These are phyloP conservation scores for Cerceris ruficornis DNA, from an alignment of 2,888 invertebrate genomes.

Conservation along the genomic window DNA sequence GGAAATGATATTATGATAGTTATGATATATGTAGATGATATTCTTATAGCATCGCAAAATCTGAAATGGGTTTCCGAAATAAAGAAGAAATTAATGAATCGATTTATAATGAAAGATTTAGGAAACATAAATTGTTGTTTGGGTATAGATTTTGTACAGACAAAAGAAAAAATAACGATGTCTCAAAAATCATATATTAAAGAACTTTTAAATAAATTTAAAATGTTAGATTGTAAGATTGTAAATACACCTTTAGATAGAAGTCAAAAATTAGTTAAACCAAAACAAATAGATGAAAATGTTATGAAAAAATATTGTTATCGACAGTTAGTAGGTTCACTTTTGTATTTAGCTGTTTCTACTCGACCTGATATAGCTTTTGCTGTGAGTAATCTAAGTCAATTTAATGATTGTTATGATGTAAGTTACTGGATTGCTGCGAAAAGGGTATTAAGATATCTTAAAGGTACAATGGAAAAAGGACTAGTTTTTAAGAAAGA, in stretches of 20 bases:
- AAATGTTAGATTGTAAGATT: neutral
- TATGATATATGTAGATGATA: neutral
- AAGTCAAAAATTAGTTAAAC: neutral
- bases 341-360: constrained; percentile 5
- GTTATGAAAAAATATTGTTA: neutral
- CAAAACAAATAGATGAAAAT: neutral
- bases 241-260: neutral
- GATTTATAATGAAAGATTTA: neutral
- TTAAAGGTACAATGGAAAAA: neutral
- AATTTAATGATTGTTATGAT: constrained; percentile 1
- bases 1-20: neutral
- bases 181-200: neutral
- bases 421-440: constrained; percentile 1
- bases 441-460: neutral
- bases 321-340: neutral
- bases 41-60: neutral
- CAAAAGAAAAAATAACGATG: neutral
- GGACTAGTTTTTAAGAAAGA: neutral
- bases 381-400: neutral
- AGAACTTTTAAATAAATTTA: neutral
- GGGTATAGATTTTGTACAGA: neutral
- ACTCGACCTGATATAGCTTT: constrained; percentile 4
- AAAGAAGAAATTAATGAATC: neutral
- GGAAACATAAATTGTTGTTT: neutral
- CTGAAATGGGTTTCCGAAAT: neutral